Conservation (phyloP, 1,140 invertebrate species). For the Brachionus angularis region DNA sequence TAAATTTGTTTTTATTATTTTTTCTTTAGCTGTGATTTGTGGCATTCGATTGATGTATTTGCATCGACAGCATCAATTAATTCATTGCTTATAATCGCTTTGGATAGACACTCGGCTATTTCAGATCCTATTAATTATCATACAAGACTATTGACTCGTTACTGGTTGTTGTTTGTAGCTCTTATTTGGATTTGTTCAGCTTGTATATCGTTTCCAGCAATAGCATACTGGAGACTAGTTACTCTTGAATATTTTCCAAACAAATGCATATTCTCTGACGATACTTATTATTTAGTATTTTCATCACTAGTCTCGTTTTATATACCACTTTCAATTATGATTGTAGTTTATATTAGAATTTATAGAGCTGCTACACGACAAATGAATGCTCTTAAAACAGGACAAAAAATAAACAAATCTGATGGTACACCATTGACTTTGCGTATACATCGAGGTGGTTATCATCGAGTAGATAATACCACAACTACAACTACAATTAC, state of each 20-base stretch:
- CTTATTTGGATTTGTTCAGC: slow-evolving; percentile 29
- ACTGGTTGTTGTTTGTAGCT: slow-evolving; percentile 12
- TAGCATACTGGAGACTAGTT: slow-evolving; percentile 50
- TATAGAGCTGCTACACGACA: slow-evolving; percentile 50
- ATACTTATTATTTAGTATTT: slow-evolving; percentile 52
- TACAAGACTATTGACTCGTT: background rate
- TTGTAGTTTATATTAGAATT: slow-evolving; percentile 57
- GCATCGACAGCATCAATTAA: slow-evolving; percentile 44
- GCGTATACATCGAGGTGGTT: background rate
- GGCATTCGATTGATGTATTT: slow-evolving; percentile 37
- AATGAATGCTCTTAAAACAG: slow-evolving; percentile 31
- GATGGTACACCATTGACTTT: slow-evolving; percentile 23
- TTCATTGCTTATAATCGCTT: slow-evolving; percentile 21
- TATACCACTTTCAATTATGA: slow-evolving; percentile 55
- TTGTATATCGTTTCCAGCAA: slow-evolving; percentile 43
- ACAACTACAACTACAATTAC: no score
- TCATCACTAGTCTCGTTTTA: slow-evolving; percentile 58
- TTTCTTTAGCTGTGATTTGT: slow-evolving; percentile 14
- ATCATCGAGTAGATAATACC: background rate
- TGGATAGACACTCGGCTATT: slow-evolving; percentile 42
- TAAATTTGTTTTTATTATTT: no score
- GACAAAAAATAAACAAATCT: slow-evolving; percentile 29
- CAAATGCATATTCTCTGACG: slow-evolving; percentile 18
- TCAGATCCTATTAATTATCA: slow-evolving; percentile 41
- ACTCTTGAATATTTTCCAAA: background rate